Base-by-base conservation (phyloP, 2,113 vertebrate genomes). In the Callithrix jacchus region DNA sequence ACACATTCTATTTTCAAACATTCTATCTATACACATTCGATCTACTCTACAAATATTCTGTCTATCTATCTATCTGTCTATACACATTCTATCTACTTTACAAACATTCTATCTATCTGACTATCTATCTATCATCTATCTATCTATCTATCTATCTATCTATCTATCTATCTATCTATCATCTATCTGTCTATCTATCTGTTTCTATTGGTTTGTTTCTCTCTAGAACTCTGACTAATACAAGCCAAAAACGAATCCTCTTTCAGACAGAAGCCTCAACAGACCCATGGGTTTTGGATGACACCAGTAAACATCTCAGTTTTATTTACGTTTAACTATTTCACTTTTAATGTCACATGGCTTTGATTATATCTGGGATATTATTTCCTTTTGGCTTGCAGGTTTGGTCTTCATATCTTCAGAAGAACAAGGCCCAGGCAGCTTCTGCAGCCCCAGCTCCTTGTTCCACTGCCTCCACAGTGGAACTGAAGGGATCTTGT, bases 381-480 rank as follows among this genome's bases (percentile, higher is more conserved):
- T 25, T 18, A 13, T 66, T 84, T 83, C 23, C 32, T 82, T 52
- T 42, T 35, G 49, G 21, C 27, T 5, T 66, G 6, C 25, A 16
- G 14, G 21, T n/a, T 35, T 10, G 40, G 6, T 20, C 40, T 49
- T 56, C 18, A 4, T 25, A 30, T 42, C 73, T 56, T 18, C 27
- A 12, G 20, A 70, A 58, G 3, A 30, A n/a, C 74, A 25, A 17
- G 70, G 4, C 20, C 8, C 47, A 30, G 87, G 17, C 5, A 70
- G 66, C 14, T 18, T 37, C 37, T 35, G 35, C 9, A 30, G 42
- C 25, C 35, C 9, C 42, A 0, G 58, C 52, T 68, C 73, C 2
- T 20, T 11, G 35, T 14, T 58, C 16, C 20, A 2, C 9, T 61
- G 42, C 66, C 68, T 52, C 42, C 25, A 6, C 0, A 0, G 21